phyloP scores from a whole-genome alignment of 2,888 invertebrate genomes.

The Agonum fuliginosum region DNA sequence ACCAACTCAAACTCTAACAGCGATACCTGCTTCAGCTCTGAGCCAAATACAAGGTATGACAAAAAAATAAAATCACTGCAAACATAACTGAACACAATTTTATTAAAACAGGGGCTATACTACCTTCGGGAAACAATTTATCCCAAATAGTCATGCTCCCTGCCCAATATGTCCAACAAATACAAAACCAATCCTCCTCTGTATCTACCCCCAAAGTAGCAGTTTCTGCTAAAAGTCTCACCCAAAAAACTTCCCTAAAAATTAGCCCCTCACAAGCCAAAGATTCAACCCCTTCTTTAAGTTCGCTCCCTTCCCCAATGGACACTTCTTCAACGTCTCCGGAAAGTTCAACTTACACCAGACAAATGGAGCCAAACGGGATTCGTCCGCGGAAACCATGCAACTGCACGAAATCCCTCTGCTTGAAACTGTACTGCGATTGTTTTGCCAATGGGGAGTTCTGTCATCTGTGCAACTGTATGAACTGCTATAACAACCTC shows the following conservation, averaged over 20 bases:
- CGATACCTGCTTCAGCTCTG: conserved; percentile 71
- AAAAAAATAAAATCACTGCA: not conserved
- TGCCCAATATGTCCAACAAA: conserved; percentile 75
- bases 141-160: conserved; percentile 77
- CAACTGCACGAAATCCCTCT: conserved; percentile 99
- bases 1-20: conserved; percentile 68
- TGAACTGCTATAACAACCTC: conserved; percentile 97
- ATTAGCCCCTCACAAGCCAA: conserved; percentile 55
- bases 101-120: conserved; percentile 62
- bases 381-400: conserved; percentile 92
- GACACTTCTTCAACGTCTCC: conserved; percentile 52
- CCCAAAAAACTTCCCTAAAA: conserved; percentile 55
- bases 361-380: conserved; percentile 69
- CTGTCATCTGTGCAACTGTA: conserved; percentile 98
- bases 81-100: not conserved
- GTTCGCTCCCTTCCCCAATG: not conserved
- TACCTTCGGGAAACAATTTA: conserved; percentile 67
- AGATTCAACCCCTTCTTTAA: conserved; percentile 53
- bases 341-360: conserved; percentile 44
- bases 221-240: conserved; percentile 65
- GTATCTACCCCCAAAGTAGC: conserved; percentile 67
- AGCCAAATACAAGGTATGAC: conserved; percentile 68
- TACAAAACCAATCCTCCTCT: conserved; percentile 63
- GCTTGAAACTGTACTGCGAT: conserved; percentile 98
- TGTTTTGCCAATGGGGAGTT: conserved; percentile 99